phyloP scores from a whole-genome alignment of 2,113 vertebrate genomes.

The Poecile atricapillus region DNA sequence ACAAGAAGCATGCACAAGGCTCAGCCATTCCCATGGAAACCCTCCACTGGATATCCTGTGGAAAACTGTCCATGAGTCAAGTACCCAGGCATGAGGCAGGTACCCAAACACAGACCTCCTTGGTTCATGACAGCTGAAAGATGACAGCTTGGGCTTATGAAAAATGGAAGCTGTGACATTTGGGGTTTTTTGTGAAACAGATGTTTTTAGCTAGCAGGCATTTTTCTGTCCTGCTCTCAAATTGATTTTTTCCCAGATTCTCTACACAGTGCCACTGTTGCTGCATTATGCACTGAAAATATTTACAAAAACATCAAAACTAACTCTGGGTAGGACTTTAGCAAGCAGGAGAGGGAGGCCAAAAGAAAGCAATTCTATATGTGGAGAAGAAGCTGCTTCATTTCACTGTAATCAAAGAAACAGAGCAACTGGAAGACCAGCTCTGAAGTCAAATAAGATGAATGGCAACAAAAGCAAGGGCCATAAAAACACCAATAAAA shows the following conservation, averaged over 20 bases:
- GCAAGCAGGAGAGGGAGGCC: neutral
- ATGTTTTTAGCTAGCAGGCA: neutral
- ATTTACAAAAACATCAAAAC: neutral
- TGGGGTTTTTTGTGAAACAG: neutral
- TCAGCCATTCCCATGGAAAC: neutral
- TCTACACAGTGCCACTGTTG: neutral
- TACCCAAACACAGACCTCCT: neutral
- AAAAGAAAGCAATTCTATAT: neutral
- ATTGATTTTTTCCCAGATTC: neutral
- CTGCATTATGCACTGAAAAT: neutral
- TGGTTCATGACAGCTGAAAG: neutral
- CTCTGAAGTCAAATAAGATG: neutral
- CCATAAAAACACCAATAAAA: slow-evolving; percentile 37
- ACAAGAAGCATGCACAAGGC: fast-evolving
- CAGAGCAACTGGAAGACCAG: neutral
- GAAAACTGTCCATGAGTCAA: neutral
- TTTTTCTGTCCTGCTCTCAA: slow-evolving; percentile 9
- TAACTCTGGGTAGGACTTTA: neutral
- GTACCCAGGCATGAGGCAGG: neutral
- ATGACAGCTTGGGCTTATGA: neutral
- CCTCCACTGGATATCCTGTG: fast-evolving
- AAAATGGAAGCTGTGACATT: neutral
- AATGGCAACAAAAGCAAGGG: neutral
- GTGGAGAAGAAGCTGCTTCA: neutral
- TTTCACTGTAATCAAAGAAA: neutral